These are phyloP conservation scores for Rhinogobius similis DNA, from an alignment of 2,113 vertebrate species.

Conservation along the genomic window DNA sequence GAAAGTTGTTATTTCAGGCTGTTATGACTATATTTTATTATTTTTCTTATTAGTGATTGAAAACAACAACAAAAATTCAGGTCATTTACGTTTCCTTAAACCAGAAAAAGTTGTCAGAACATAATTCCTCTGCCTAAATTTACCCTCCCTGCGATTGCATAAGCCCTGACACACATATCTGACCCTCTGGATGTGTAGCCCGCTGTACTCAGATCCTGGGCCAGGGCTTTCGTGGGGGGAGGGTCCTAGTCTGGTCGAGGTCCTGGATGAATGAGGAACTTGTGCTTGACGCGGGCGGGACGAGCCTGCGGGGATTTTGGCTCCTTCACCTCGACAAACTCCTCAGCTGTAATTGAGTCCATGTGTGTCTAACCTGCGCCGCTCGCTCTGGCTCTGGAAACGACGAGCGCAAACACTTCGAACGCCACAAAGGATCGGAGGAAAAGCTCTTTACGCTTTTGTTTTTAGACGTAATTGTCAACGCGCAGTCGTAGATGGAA, in stretches of 20 bases:
- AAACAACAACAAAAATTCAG: too few relatives aligned
- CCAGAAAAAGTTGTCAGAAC: too few relatives aligned
- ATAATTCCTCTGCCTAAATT: background rate
- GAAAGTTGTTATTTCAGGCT: too few relatives aligned
- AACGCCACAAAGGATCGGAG: too few relatives aligned
- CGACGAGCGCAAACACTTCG: constrained; percentile 7
- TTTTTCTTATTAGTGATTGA: too few relatives aligned
- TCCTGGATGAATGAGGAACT: constrained; percentile 71
- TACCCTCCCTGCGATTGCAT: background rate
- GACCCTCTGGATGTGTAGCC: constrained; percentile 48
- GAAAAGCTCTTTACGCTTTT: too few relatives aligned
- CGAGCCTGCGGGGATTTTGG: constrained; percentile 62
- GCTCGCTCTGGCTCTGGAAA: constrained; percentile 6
- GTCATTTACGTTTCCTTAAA: too few relatives aligned
- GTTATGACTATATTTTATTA: too few relatives aligned
- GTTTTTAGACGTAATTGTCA: too few relatives aligned
- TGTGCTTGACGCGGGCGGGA: constrained; percentile 65
- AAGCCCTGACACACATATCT: constrained; percentile 25
- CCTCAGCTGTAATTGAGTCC: constrained; percentile 72
- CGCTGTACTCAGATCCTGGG: constrained; percentile 47
- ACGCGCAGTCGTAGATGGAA: too few relatives aligned
- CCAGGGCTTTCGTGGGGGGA: constrained; percentile 19
- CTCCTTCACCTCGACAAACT: constrained; percentile 67
- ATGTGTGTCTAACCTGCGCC: constrained; percentile 56
- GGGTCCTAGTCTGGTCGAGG: constrained; percentile 51